Base-by-base conservation (phyloP, 2,888 invertebrate genomes). In the Drosophila quinaria region DNA sequence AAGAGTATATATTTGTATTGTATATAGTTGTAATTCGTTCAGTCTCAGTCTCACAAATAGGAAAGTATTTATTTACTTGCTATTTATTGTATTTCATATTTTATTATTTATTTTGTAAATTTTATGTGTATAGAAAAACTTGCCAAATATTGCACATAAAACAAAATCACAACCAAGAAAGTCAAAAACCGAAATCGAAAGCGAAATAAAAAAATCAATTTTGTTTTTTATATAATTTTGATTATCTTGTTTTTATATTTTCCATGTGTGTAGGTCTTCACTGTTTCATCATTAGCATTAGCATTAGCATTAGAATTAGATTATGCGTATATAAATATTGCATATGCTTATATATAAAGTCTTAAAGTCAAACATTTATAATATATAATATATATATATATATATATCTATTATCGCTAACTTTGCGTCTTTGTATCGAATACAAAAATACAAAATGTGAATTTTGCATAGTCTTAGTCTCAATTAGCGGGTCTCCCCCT, bases 221-320 rank as follows among this genome's bases (percentile, higher is more conserved):
- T 78, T 55, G 67, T 67, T 58, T 68, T 65, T 75, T 80, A 72
- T 68, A 77, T 80, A 87, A 87, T 89, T 87, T 89, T 87, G 86
- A 87, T 87, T 89, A 87, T 87, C 86, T 82, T 90, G 77, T 90
- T 79, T 80, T 82, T 87, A 87, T 87, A 90, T 87, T 88, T 89
- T 85, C 81, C 88, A 88, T 87, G 86, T 82, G 85, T 80, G 74
- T 85, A 79, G 78, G 83, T 74, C 80, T 82, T 69, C 74, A 19
- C 19, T 19, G 1, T 1, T 19, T n/a, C 19, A 22, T n/a, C 25
- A 25, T 13, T 29, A 25, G 5, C 15, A 47, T 49, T 25, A 25
- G 25, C 31, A 46, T 33, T 29, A 29, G 37, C 39, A 61, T 70
- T 62, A 65, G 61, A 59, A 50, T 70, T 70, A 58, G 50, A 41